These are phyloP conservation scores for Cacatua alba DNA, from an alignment of 2,113 vertebrate species.

Conservation along the genomic window DNA sequence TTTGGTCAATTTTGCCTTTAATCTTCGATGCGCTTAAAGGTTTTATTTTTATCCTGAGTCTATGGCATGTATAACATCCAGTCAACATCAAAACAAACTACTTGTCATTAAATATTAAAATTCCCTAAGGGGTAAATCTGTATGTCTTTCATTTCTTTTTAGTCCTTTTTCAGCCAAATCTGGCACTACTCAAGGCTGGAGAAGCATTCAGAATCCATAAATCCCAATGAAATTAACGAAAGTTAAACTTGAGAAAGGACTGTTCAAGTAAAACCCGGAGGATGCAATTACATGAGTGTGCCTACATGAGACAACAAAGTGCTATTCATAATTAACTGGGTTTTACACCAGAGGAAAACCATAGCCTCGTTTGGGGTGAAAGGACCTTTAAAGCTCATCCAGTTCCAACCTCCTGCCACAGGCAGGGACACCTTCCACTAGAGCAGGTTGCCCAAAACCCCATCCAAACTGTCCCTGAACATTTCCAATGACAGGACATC, in stretches of 20 bases:
- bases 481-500: neutral
- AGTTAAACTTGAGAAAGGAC: neutral
- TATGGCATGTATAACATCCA: neutral
- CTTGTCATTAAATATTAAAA: slow-evolving; percentile 32
- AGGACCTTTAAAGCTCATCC: neutral
- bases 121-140: neutral
- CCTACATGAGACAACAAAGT: neutral
- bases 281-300: neutral
- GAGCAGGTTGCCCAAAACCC: neutral
- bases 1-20: slow-evolving; percentile 8
- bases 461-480: neutral
- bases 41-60: slow-evolving; percentile 3
- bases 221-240: neutral
- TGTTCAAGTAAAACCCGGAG: neutral
- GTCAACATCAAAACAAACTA: slow-evolving; percentile 8
- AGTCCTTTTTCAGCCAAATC: neutral
- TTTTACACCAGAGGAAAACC: neutral
- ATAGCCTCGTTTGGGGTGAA: neutral
- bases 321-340: neutral
- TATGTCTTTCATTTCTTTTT: neutral
- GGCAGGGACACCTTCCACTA: neutral
- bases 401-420: neutral
- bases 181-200: neutral
- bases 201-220: neutral
- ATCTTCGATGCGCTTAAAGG: neutral